Base-by-base conservation (phyloP, 2,113 vertebrate species). In the Phalacrocorax brasilianus region DNA sequence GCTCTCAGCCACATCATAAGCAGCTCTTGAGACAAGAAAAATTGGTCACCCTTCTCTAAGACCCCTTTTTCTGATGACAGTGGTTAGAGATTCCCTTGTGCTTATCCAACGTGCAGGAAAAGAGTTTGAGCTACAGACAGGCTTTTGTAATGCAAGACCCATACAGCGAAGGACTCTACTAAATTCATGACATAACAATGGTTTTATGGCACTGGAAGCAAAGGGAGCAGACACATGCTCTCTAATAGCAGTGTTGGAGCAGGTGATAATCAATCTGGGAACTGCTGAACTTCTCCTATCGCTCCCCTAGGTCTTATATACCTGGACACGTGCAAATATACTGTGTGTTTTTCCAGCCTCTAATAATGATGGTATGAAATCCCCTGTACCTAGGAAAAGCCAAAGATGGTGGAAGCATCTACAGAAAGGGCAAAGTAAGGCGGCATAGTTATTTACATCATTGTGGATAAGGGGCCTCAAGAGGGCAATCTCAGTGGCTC, bases 281-380 rank as follows among this genome's bases (percentile, higher is more conserved):
- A 97, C 95, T 93, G 95, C 95, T 97, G 95, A 97, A 97, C 93
- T 97, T 97, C 95, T 96, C 74, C 93, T 96, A 70, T 95, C 47
- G 23, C 90, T 97, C 97, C 97, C 97, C 52, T 55, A 95, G 91
- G 95, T 84, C 93, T 96, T 97, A 89, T 68, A 50, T 90, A 91
- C 85, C 79, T 91, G 85, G 94, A 97, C 96, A 92, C 3, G 38
- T 95, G 95, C 85, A 96, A 97, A 98, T 95, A 95, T 33, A 88
- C 68, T 42, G n/a, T 20, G 56, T 95, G 77, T 65, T 98, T 91
- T 94, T 94, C 92, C 80, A 88, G 16, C 28, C 32, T 75, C 89
- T 92, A 90, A 91, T 94, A 91, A 94, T 85, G 68, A 94, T 76
- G 91, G 62, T 71, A 78, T 88, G 94, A 96, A 97, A 96, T 93